These are phyloP conservation scores for Frankliniella intonsa DNA, from an alignment of 2,888 invertebrate genomes.

Conservation along the genomic window DNA sequence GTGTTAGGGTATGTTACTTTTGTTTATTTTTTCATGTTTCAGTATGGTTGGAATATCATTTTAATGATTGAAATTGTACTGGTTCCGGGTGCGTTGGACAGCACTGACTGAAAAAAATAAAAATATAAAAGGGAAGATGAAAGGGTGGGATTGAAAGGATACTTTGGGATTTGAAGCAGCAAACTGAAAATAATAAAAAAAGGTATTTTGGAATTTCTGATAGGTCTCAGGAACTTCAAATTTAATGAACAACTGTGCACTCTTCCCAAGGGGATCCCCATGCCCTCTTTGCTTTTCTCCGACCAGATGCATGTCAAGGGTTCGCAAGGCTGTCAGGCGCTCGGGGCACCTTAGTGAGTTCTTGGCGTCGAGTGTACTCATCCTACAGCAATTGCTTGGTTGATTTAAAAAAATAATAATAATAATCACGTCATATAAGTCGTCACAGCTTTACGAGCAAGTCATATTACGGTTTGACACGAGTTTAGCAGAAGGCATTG, in stretches of 20 bases:
- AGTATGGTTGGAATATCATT: neutral
- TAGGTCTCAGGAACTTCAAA: too few relatives aligned
- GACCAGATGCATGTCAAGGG: neutral
- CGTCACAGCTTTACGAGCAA: too few relatives aligned
- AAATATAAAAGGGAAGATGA: neutral
- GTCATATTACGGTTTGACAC: too few relatives aligned
- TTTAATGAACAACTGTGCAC: too few relatives aligned
- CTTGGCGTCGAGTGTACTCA: neutral
- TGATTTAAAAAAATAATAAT: too few relatives aligned
- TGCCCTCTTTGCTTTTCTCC: neutral
- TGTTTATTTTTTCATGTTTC: neutral
- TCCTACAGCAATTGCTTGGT: neutral
- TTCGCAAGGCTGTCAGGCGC: neutral
- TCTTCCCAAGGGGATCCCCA: too few relatives aligned
- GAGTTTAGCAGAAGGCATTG: neutral
- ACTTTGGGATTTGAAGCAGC: neutral
- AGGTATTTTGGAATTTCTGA: too few relatives aligned
- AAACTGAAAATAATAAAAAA: neutral
- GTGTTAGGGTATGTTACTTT: too few relatives aligned
- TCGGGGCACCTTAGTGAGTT: neutral
- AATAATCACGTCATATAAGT: too few relatives aligned
- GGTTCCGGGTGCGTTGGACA: slow-evolving; percentile 10
- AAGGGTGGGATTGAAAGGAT: neutral
- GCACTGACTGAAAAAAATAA: slow-evolving; percentile 13
- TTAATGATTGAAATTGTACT: neutral